Base-by-base conservation (phyloP, 2,797 vertebrate genomes). In the Cyprinodon diabolis region DNA sequence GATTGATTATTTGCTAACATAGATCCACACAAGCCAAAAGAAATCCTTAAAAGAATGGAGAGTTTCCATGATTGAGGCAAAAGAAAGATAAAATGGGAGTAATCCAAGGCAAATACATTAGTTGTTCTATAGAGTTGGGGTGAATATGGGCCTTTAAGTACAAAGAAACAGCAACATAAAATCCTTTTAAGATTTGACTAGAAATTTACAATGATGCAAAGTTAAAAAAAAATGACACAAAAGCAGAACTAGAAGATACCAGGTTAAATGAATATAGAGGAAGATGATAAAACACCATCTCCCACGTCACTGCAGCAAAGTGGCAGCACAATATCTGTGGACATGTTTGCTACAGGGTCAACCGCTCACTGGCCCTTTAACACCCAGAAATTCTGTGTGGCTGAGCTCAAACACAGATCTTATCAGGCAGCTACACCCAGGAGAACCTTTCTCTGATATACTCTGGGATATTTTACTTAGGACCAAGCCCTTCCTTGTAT, bases 401-500 rank as follows among this genome's bases (percentile, higher is more conserved):
- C 86, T 78, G 40, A 82, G 66, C 69, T 71, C 69, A 68, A 86
- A 91, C 78, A 79, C 92, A 83, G 96, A 97, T 96, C 89, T 93
- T 97, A 98, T 97, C 96, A 93, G 80, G 77, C 67, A 66, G 51
- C 80, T 82, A 85, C 86, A 90, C 80, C 78, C 67, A 78, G 73
- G 67, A 67, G 73, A 76, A 74, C 84, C 86, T 87, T 90, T 88
- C 86, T 90, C 86, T 90, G 86, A 90, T 91, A 91, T 89, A 88
- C 79, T 91, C 92, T 55, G 90, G 92, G 91, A 95, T 95, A 96
- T 96, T 95, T 94, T 92, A 92, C 91, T 93, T 82, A 87, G 90
- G 95, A 93, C 96, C 97, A 96, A 97, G 92, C 96, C 96, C 97
- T 98, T 98, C 97, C 97, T 96, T 90, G 85, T 87, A 96, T 95